phyloP scores from a whole-genome alignment of 2,797 vertebrate genomes.

The Bothrops alternatus region DNA sequence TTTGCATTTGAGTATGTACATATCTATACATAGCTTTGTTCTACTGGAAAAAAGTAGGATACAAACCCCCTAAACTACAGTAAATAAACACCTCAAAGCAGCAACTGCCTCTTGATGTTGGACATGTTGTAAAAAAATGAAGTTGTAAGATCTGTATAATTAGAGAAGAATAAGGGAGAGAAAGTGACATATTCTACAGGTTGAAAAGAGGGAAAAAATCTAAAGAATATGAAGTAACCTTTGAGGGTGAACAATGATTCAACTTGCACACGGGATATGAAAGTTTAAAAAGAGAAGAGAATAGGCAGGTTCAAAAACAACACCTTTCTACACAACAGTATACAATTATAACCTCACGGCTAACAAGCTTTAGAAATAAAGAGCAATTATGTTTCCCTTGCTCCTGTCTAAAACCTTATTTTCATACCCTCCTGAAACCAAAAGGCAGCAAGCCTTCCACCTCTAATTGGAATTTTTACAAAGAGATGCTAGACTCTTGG shows the following conservation, averaged over 20 bases:
- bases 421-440: constrained; percentile 34
- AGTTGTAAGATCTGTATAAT: neutral
- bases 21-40: neutral
- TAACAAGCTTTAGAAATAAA: constrained; percentile 42
- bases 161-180: neutral
- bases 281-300: constrained; percentile 34
- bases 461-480: constrained; percentile 51
- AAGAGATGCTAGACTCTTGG: constrained; percentile 8
- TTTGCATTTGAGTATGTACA: neutral
- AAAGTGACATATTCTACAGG: constrained; percentile 20
- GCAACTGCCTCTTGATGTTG: neutral
- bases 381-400: constrained; percentile 32
- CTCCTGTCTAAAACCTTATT: constrained; percentile 34
- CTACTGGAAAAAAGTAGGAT: neutral
- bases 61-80: neutral
- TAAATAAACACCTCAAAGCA: neutral
- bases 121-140: neutral
- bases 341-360: constrained; percentile 18
- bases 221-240: constrained; percentile 27
- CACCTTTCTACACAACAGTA: constrained; percentile 52
- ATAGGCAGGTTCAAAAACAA: constrained; percentile 57
- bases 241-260: constrained; percentile 41
- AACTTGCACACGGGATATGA: constrained; percentile 47
- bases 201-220: constrained; percentile 40
- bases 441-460: constrained; percentile 21